Base-by-base conservation (phyloP, 2,797 vertebrate species). In the Anguilla obscura region DNA sequence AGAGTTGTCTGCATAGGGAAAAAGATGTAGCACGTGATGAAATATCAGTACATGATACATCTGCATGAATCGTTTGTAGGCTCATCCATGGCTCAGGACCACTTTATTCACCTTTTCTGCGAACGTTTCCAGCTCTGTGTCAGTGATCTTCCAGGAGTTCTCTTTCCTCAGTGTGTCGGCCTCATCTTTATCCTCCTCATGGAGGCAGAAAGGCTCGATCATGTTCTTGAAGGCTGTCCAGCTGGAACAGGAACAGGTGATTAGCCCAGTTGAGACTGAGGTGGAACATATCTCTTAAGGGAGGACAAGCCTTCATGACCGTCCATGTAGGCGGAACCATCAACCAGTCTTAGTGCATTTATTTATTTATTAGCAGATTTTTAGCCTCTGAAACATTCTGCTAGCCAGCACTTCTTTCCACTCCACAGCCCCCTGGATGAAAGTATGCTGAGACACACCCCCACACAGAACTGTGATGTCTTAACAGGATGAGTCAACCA, bases 151-250 rank as follows among this genome's bases (percentile, higher is more conserved):
- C 97, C 97, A 98, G 0, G 98, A 97, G 83, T 95, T 92, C 82
- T 97, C 96, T 93, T 93, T 96, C 90, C 96, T 96, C 94, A 98
- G 94, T 92, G 96, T 96, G 89, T 98, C 97, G 89, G 92, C 93
- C 33, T 91, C 87, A 90, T 97, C 97, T 95, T 97, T 98, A 87
- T 96, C 95, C 86, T 95, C 95, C 93, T 98, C 98, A 2, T 95
- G 96, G 88, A 99, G 96, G 85, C 98, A 95, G 94, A 98, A 98
- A 0, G 98, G 98, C 94, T 98, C 97, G 90, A 99, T 98, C 98
- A 99, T 97, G 92, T 99, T 97, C 92, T 98, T 96, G 92, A 99
- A 97, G 91, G 95, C 93, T 93, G 97, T 98, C 95, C 96, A 97
- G 93, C 99, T 99, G 93, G 88, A 96, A 96, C 79, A 50, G 9